phyloP scores from a whole-genome alignment of 2,797 vertebrate genomes.

The Lagorchestes hirsutus region DNA sequence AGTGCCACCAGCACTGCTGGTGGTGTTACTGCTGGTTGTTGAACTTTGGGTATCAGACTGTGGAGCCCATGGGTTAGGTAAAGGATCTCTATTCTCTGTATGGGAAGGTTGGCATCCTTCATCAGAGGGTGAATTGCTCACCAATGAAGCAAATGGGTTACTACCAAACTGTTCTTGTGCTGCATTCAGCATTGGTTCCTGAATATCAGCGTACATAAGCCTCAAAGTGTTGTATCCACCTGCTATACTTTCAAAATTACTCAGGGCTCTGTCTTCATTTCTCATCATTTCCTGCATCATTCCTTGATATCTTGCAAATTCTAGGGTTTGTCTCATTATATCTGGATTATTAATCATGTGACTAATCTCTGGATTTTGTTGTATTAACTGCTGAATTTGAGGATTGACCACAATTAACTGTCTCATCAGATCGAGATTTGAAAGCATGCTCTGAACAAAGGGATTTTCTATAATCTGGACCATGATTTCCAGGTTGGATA shows the following conservation, averaged over 20 bases:
- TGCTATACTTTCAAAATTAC: constrained; percentile 90
- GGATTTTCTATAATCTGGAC: constrained; percentile 90
- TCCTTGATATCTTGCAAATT: constrained; percentile 90
- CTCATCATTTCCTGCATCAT: constrained; percentile 93
- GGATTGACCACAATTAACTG: constrained; percentile 92
- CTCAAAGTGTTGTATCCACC: constrained; percentile 90
- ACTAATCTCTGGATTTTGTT: constrained; percentile 91
- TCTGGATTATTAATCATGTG: too few species aligned
- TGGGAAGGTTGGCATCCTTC: constrained; percentile 88
- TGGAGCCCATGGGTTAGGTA: constrained; percentile 90
- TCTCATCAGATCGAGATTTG: constrained; percentile 90
- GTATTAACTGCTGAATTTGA: constrained; percentile 92
- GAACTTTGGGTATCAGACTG: constrained; percentile 82
- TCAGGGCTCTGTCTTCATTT: constrained; percentile 90
- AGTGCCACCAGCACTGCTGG: constrained; percentile 66
- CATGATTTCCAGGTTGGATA: constrained; percentile 93
- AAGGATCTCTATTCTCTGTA: constrained; percentile 90
- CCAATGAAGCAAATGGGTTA: constrained; percentile 90
- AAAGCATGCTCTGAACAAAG: constrained; percentile 91
- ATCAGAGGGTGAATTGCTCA: constrained; percentile 85
- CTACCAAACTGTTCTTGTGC: constrained; percentile 91
- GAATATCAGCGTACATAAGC: constrained; percentile 90
- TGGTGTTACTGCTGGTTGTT: constrained; percentile 69
- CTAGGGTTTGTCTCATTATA: constrained; percentile 69
- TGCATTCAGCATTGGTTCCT: constrained; percentile 90